Percentiles rank a stretch among this genome's conserved stretches.
These are phyloP conservation scores for Ellobius talpinus DNA, from an alignment of 2,113 vertebrate species.

Conservation along the genomic window DNA sequence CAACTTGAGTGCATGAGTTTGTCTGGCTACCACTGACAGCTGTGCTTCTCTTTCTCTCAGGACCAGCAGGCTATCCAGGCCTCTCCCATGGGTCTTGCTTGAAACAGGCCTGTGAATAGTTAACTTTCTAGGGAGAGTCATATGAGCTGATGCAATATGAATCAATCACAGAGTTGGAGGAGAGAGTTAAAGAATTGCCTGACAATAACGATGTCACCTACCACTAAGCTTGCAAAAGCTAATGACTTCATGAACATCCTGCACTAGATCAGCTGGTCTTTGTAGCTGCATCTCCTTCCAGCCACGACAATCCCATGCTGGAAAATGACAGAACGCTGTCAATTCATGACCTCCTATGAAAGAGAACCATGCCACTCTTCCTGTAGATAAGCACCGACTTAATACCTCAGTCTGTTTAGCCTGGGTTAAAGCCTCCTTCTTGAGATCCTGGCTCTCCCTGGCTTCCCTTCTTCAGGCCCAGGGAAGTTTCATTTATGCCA, in stretches of 20 bases:
- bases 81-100: background rate
- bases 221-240: background rate
- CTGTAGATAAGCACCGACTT: background rate
- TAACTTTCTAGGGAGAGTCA: background rate
- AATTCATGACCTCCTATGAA: background rate
- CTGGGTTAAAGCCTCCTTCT: slow-evolving; percentile 60
- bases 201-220: background rate
- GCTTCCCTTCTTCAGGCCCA: background rate
- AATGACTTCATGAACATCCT: background rate
- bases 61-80: background rate
- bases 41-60: background rate
- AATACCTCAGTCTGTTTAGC: slow-evolving; percentile 33
- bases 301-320: background rate
- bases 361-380: background rate
- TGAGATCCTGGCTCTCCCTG: slow-evolving; percentile 35
- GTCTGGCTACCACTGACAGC: background rate
- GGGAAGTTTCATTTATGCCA: slow-evolving; percentile 66
- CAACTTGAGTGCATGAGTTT: background rate
- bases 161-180: background rate
- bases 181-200: background rate
- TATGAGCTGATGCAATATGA: background rate
- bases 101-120: background rate
- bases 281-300: background rate
- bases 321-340: background rate
- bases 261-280: background rate